Base-by-base conservation (phyloP, 2,113 vertebrate species). In the Apteryx mantelli region DNA sequence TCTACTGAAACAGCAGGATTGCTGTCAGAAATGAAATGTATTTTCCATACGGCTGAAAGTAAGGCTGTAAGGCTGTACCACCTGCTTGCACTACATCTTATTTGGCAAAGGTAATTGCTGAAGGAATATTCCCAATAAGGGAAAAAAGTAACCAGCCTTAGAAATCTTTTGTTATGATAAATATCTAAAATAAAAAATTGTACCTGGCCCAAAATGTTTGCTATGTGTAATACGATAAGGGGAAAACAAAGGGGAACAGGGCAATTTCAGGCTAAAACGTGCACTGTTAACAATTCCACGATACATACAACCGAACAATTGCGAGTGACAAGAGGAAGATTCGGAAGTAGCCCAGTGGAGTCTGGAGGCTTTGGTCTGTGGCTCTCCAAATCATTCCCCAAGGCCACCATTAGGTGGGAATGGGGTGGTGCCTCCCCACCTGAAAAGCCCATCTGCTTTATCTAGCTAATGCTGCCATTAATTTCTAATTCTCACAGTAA, bases 71-170 rank as follows among this genome's bases (percentile, higher is more conserved):
- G 92, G 70, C 91, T 85, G 78, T 34, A 95, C 80, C 96, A 97
- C 97, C 97, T 96, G 96, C 97, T 89, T 91, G 89, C 64, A 91
- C 95, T 95, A 88, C 96, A 86, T 95, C 89, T 95, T 96, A 93
- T 74, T 89, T 95, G 91, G 96, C 96, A 96, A 96, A 96, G 87
- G 93, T 93, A 73, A 83, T 32, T 46, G 75, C 95, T 91, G 82
- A 92, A 84, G 82, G 40, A 92, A 88, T 87, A 93, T 85, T 93
- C 96, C 76, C 65, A 76, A 56, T 44, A 82, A 86, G 56, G 48
- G n/a, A 84, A 91, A 92, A 73, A 36, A 87, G 80, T 42, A 79
- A 71, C 56, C 44, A 86, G 82, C 36, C 64, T 63, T 76, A 55
- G 60, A 71, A 88, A 81, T 52, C 11, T 74, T 96, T 66, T 74